Evolutionary conservation across 2,888 invertebrate genomes (phyloP).

Genomic region (Druceiella hillmani): DNA sequence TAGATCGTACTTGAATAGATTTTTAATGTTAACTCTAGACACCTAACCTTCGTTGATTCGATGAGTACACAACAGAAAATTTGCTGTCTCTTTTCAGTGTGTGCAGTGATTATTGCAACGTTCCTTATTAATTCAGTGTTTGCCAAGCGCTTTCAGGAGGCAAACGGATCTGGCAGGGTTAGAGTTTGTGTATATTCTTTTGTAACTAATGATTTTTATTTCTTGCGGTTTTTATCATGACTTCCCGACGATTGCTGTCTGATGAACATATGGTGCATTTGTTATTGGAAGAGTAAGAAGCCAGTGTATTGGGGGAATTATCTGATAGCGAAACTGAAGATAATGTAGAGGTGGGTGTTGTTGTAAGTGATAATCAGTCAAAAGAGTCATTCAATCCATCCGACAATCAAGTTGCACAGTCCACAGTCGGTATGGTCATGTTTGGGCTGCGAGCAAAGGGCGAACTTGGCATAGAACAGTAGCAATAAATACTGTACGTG

Average conservation of each 20-base stretch:
- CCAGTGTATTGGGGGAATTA: conserved; percentile 11
- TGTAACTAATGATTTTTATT: conserved; percentile 8
- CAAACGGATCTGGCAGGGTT: conserved; percentile 7
- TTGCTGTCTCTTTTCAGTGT: too few species aligned
- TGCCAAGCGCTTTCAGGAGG: conserved; percentile 9
- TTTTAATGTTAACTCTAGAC: too few species aligned
- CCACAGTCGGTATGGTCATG: conserved; percentile 10
- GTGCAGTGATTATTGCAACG: too few species aligned
- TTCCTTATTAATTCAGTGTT: conserved; percentile 11
- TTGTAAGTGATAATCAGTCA: too few species aligned
- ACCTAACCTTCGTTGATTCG: too few species aligned
- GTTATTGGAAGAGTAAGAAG: conserved; percentile 11
- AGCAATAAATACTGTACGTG: conserved; percentile 4
- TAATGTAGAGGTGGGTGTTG: conserved; percentile 11
- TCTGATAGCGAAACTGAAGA: conserved; percentile 13
- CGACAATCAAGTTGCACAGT: conserved; percentile 10
- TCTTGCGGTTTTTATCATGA: conserved; percentile 10
- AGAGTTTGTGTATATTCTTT: conserved; percentile 5
- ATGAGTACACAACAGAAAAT: too few species aligned
- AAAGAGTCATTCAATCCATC: conserved; percentile 9
- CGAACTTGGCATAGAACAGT: conserved; percentile 10
- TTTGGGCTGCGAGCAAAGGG: conserved; percentile 13
- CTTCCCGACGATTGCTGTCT: conserved; percentile 10
- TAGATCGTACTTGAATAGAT: too few species aligned
- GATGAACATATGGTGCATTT: conserved; percentile 10